Percentiles rank a stretch among this genome's conserved stretches.
Evolutionary conservation across 2,113 vertebrate species (phyloP).

Genomic region (crab-eating macaque (Macaca fascicularis)): T2T-MFA8v1.1 NC_088381.1:144642001-144642500

Average conservation of each 20-base stretch:
- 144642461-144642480: no score
- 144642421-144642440: no score
- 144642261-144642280: not conserved
- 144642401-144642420: no score
- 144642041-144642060: not conserved
- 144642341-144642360: not conserved
- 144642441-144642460: no score
- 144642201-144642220: not conserved
- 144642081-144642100: not conserved
- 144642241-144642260: not conserved
- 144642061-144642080: no score
- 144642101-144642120: not conserved
- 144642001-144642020: not conserved
- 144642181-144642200: not conserved
- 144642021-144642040: not conserved
- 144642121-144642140: not conserved
- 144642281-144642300: slow-evolving; percentile 29
- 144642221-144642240: not conserved
- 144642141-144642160: not conserved
- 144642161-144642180: not conserved
- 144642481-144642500: no score
- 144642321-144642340: not conserved
- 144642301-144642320: not conserved
- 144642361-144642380: no score
- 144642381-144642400: no score